Base-by-base conservation (phyloP, 2,113 vertebrate genomes). In the Syngnathus scovelli region DNA sequence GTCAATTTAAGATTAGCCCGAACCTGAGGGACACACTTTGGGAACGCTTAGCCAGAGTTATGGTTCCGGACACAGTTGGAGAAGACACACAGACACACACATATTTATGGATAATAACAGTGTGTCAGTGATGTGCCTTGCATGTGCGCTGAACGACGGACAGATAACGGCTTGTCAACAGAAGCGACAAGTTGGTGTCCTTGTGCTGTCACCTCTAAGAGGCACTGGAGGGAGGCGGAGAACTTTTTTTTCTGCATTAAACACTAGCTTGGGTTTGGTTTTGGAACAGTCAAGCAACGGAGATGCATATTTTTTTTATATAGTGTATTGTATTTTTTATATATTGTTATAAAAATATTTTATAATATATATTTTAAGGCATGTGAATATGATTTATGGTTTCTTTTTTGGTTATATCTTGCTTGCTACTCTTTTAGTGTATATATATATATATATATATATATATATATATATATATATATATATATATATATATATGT, bases 101-200 rank as follows among this genome's bases (percentile, higher is more conserved):
- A 62, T 69, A 69, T 76, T 64, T 78, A 44, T 56, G 61, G 64
- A 70, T 76, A 84, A 82, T 80, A 80, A 80, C 60, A 1, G 1
- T 66, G 69, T 80, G 75, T 64, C 15, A 65, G 48, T 48, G 49
- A 51, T 60, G 70, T 51, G n/a, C 15, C 44, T 18, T 64, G 68
- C 37, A 23, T 67, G 68, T 69, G 60, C n/a, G 76, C 54, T 76
- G 87, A 92, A 72, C 93, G 92, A 90, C 91, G 91, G 89, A 56
- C 83, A 84, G 76, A 86, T 94, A 94, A 92, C 92, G 89, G 19
- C 8, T 88, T 92, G 89, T 92, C 92, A 90, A 89, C 88, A 89
- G 90, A 92, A 90, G 78, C 86, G 89, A 90, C 85, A 62, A 68
- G 48, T 87, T 86, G 82, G 82, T 90, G 83, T 83, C 87, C 87